Evolutionary conservation across 2,888 invertebrate genomes (phyloP).

Genomic region (Melanargia galathea): DNA sequence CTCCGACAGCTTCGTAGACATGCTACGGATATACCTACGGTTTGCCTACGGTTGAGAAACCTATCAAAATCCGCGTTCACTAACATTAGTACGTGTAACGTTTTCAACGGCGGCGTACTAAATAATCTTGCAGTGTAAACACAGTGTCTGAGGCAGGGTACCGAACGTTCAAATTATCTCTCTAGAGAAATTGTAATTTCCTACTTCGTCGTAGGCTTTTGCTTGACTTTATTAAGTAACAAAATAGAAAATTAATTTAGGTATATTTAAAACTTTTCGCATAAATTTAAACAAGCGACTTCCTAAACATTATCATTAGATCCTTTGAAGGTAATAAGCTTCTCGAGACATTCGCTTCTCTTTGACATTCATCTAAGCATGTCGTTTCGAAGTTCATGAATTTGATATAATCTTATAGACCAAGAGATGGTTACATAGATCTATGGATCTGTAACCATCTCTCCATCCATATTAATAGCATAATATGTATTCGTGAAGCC

Average conservation of each 20-base stretch:
- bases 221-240: background rate
- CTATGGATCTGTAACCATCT: too few relatives aligned
- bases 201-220: background rate
- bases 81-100: too few relatives aligned
- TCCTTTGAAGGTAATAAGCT: constrained; percentile 34
- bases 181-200: background rate
- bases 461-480: too few relatives aligned
- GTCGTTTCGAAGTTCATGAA: constrained; percentile 37
- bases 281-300: constrained; percentile 29
- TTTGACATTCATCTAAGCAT: constrained; percentile 42
- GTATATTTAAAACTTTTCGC: constrained; percentile 12
- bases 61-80: too few relatives aligned
- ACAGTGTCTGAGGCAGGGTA: too few relatives aligned
- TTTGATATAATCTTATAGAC: constrained; percentile 25
- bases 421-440: background rate
- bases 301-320: constrained; percentile 34
- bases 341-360: constrained; percentile 41
- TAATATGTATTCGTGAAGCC: too few relatives aligned
- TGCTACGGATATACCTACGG: too few relatives aligned
- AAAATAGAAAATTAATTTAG: constrained; percentile 10
- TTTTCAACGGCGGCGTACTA: too few relatives aligned
- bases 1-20: too few relatives aligned
- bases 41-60: too few relatives aligned
- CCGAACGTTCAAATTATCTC: background rate
- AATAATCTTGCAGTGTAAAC: too few relatives aligned